These are phyloP conservation scores for Cydia fagiglandana DNA, from an alignment of 1,140 invertebrate species.

Conservation along the genomic window DNA sequence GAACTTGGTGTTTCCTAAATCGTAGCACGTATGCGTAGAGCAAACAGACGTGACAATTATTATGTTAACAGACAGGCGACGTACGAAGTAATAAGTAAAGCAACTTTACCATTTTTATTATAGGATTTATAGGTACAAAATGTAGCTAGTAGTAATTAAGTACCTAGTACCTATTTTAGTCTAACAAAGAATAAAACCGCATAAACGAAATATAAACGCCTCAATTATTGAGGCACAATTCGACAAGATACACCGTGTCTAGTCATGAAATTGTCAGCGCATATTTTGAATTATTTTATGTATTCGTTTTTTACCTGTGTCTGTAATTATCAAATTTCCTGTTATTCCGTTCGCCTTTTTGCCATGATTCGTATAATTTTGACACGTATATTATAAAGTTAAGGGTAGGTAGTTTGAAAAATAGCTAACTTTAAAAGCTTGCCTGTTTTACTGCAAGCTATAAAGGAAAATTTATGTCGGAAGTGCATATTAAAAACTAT, in stretches of 20 bases:
- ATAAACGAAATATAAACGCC: no score
- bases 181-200: neutral
- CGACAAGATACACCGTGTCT: no score
- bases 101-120: neutral
- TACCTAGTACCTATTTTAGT: no score
- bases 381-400: neutral
- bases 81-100: constrained; percentile 13
- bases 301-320: no score
- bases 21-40: constrained; percentile 28
- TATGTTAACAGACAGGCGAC: constrained; percentile 10
- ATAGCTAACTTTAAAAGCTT: neutral
- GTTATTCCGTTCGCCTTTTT: no score
- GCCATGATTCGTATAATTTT: no score
- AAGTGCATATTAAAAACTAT: neutral
- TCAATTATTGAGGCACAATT: no score
- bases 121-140: neutral
- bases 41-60: constrained; percentile 35
- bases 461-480: neutral
- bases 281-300: no score
- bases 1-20: constrained; percentile 19
- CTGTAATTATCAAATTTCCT: no score
- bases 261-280: no score
- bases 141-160: no score
- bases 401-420: neutral
- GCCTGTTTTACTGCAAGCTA: neutral